Evolutionary conservation across 2,888 invertebrate genomes (phyloP).

Genomic region (Caenorhabditis uteleia): DNA sequence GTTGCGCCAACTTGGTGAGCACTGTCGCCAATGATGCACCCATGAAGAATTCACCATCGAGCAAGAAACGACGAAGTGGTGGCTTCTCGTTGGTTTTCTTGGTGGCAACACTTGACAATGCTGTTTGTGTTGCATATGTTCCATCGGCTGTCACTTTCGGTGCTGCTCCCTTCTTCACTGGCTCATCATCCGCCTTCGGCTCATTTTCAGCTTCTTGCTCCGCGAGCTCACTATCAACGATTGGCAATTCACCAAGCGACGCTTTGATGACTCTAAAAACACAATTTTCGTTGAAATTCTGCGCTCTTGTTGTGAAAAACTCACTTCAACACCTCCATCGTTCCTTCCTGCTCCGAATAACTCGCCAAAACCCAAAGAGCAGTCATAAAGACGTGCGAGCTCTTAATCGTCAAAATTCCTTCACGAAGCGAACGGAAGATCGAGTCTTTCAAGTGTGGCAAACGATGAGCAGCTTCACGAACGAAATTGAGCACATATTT

Average conservation of each 20-base stretch:
- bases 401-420: slow-evolving; percentile 84
- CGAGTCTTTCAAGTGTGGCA: slow-evolving; percentile 78
- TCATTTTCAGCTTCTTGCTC: slow-evolving; percentile 77
- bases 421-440: slow-evolving; percentile 83
- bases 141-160: slow-evolving; percentile 90
- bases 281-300: no score
- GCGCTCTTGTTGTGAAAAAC: not conserved
- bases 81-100: slow-evolving; percentile 37
- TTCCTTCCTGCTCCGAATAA: slow-evolving; percentile 81
- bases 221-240: slow-evolving; percentile 76
- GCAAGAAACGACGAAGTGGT: slow-evolving; percentile 77
- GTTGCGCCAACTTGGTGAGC: slow-evolving; percentile 86
- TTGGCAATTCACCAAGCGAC: slow-evolving; percentile 73
- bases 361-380: slow-evolving; percentile 97
- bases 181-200: slow-evolving; percentile 28
- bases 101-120: slow-evolving; percentile 75
- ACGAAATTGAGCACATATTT: slow-evolving; percentile 92
- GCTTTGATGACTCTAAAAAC: slow-evolving; percentile 55
- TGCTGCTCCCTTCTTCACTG: slow-evolving; percentile 20
- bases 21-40: slow-evolving; percentile 90
- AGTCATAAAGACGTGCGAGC: slow-evolving; percentile 88
- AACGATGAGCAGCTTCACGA: slow-evolving; percentile 92
- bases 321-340: slow-evolving; percentile 51
- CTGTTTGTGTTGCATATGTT: slow-evolving; percentile 97
- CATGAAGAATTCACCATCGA: slow-evolving; percentile 94